phyloP scores from a whole-genome alignment of 2,888 invertebrate species.

The Papilio demoleus region DNA sequence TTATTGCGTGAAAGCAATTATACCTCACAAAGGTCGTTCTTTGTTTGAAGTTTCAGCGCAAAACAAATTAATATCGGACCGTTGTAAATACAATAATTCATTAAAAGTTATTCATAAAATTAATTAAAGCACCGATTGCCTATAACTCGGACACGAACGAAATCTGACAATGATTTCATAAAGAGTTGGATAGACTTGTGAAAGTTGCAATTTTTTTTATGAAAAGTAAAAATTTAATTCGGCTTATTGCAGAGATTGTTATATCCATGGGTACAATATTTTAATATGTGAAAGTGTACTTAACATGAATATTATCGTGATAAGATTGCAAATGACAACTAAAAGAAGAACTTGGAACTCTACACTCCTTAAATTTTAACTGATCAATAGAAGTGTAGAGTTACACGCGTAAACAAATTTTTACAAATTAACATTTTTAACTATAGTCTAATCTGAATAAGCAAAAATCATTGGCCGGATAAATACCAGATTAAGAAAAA shows the following conservation, averaged over 20 bases:
- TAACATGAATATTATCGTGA: too few relatives aligned
- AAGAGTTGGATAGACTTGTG: not conserved
- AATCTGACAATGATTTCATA: not conserved
- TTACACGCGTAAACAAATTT: too few relatives aligned
- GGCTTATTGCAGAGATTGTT: not conserved
- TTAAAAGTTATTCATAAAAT: slow-evolving; percentile 11
- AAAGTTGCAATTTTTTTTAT: not conserved
- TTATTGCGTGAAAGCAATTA: slow-evolving; percentile 41
- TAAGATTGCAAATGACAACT: too few relatives aligned
- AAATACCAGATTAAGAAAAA: too few relatives aligned
- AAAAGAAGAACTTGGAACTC: too few relatives aligned
- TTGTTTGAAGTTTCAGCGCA: slow-evolving; percentile 30
- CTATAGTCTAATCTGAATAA: too few relatives aligned
- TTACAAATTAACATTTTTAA: too few relatives aligned
- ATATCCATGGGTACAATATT: too few relatives aligned
- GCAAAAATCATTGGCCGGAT: too few relatives aligned
- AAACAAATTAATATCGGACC: slow-evolving; percentile 19
- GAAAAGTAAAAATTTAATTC: not conserved
- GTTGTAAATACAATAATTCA: slow-evolving; percentile 23
- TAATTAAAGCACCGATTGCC: slow-evolving; percentile 2
- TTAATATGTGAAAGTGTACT: too few relatives aligned
- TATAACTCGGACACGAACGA: not conserved
- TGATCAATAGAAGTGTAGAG: too few relatives aligned
- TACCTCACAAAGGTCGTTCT: slow-evolving; percentile 17
- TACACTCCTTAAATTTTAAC: not conserved